phyloP scores from a whole-genome alignment of 2,113 vertebrate species.

The Xenopus borealis region DNA sequence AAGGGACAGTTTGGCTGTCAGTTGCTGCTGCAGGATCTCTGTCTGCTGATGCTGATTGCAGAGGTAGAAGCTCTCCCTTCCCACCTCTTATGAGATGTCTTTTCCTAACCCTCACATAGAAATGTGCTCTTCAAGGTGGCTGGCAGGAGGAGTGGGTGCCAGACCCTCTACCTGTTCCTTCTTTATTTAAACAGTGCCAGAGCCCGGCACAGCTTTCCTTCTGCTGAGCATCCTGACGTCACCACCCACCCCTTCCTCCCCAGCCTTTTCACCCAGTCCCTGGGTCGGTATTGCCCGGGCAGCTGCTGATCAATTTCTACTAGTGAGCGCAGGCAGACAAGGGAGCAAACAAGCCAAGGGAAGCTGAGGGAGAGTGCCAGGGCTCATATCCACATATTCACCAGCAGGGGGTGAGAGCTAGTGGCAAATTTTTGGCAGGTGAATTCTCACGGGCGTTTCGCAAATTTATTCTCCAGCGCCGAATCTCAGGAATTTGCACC shows the following conservation, averaged over 20 bases:
- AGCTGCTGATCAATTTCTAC: too few species aligned
- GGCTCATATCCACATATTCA: too few species aligned
- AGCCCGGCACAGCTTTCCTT: conserved; percentile 44
- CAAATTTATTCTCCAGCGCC: too few species aligned
- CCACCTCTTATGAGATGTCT: conserved; percentile 3
- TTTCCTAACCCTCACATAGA: conserved; percentile 6
- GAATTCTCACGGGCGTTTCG: too few species aligned
- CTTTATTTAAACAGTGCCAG: neutral
- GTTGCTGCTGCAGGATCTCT: conserved; percentile 12
- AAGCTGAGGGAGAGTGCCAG: too few species aligned
- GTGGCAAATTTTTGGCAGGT: too few species aligned
- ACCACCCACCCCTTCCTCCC: neutral
- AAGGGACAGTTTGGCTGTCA: neutral
- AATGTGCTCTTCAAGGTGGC: neutral
- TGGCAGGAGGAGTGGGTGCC: neutral
- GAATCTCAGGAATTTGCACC: too few species aligned
- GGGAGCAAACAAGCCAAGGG: too few species aligned
- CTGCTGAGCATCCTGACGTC: conserved; percentile 19
- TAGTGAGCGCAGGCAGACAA: too few species aligned
- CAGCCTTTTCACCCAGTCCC: neutral
- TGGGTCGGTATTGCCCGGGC: too few species aligned
- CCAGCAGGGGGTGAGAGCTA: too few species aligned
- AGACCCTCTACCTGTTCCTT: conserved; percentile 15
- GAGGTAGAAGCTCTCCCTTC: conserved; percentile 16
- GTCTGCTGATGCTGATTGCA: conserved; percentile 35